Base-by-base conservation (phyloP, 2,888 invertebrate species). In the Oligia strigilis region DNA sequence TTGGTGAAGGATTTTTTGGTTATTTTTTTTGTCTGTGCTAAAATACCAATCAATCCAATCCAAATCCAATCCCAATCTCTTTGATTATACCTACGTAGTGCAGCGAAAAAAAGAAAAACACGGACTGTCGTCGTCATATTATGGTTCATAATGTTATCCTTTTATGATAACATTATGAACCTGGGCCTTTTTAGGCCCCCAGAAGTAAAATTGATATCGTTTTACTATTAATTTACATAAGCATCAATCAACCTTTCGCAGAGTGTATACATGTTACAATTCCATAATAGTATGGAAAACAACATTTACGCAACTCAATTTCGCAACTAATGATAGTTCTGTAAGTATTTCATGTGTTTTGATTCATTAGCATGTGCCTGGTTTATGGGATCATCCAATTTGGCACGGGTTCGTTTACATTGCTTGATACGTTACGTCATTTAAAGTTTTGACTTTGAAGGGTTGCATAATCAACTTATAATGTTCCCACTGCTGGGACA, bases 381-480 rank as follows among this genome's bases (percentile, higher is more conserved):
- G 0, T 64, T 78, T 82, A 87, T 87, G 70, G 75, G 72, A 84
- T 87, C 75, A 70, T 58, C 72, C 78, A 60, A 82, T 86, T 86
- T 71, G 69, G 58, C 58, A 64, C 58, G n/a, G 0, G 19, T 43
- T 43, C 0, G 65, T 75, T 62, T 86, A 62, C 87, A 86, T 4
- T 72, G 49, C 0, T 9, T 11, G 0, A 23, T 4, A 70, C 75
- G 72, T 9, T 40, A 62, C 78, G 70, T 65, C 2, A 43, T 11
- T 71, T 55, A 55, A 8, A 1, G 9, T 52, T 2, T 72, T 36
- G 1, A 55, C 5, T 23, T 62, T 17, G 29, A 62, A 17, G 62
- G 5, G 62, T 60, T 60, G n/a, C 6, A 55, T 19, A 9, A 58
- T 23, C 58, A 23, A 9, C 0, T 0, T 23, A 9, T 19, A 58